Evolutionary conservation across 2,888 invertebrate species (phyloP).

Genomic region (Protonemura montana): DNA sequence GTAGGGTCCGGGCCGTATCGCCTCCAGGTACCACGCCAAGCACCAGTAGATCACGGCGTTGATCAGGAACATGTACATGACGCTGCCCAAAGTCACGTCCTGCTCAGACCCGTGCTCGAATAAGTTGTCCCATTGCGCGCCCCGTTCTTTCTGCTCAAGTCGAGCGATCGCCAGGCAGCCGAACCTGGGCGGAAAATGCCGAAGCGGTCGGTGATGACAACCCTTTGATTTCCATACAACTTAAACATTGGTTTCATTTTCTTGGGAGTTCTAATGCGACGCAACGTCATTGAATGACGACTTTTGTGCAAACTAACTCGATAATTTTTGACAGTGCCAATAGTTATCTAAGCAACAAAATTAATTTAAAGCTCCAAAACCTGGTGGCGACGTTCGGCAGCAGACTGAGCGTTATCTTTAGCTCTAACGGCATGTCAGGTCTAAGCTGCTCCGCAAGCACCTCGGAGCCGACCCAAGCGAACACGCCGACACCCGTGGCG

Average conservation of each 20-base stretch:
- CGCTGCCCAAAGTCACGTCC: background rate
- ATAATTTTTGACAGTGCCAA: too few species aligned
- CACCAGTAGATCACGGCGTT: background rate
- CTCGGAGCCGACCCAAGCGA: background rate
- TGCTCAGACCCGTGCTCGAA: background rate
- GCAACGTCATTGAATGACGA: too few species aligned
- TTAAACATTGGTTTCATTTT: too few species aligned
- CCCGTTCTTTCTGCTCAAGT: background rate
- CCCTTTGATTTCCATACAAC: too few species aligned
- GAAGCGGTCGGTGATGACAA: too few species aligned
- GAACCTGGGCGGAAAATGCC: background rate
- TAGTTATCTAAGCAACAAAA: too few species aligned
- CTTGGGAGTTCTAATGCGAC: too few species aligned
- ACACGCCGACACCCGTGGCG: background rate
- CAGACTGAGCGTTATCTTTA: background rate
- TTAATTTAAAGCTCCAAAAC: too few species aligned
- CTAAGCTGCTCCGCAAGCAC: background rate
- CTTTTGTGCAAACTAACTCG: too few species aligned
- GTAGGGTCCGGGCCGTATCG: background rate
- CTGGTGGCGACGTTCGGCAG: background rate
- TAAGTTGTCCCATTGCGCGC: background rate
- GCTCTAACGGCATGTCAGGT: background rate
- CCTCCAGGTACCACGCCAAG: slow-evolving; percentile 14
- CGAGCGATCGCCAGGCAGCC: background rate
- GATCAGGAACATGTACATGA: background rate